Percentiles rank a stretch among this genome's conserved stretches.
phyloP scores from a whole-genome alignment of 1,140 invertebrate species.

The Pollicipes pollicipes region DNA sequence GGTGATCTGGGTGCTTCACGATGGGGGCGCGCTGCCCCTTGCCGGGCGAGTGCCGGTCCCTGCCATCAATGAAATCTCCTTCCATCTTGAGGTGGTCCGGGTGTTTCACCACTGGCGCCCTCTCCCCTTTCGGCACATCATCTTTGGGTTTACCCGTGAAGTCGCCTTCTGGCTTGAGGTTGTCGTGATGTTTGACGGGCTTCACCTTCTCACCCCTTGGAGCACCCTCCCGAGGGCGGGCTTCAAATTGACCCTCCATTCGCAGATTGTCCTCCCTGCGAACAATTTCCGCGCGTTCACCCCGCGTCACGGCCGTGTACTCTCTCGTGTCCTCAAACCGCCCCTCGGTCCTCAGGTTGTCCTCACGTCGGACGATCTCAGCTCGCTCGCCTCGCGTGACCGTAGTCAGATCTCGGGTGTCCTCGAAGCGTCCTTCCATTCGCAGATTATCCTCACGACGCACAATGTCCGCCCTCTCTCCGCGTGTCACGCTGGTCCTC shows the following conservation, averaged over 20 bases:
- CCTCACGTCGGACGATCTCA: slow-evolving; percentile 29
- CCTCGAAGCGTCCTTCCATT: slow-evolving; percentile 40
- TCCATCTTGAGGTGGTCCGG: slow-evolving; percentile 38
- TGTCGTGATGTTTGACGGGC: too few relatives aligned
- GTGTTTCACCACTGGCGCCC: slow-evolving; percentile 26
- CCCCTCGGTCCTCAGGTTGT: slow-evolving; percentile 34
- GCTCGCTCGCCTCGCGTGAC: slow-evolving; percentile 25
- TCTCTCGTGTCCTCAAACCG: slow-evolving; percentile 15
- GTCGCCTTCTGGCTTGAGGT: neutral
- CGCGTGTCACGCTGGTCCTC: too few relatives aligned
- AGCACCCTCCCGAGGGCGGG: too few relatives aligned
- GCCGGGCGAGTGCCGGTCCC: slow-evolving; percentile 6
- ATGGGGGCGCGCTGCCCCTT: slow-evolving; percentile 25
- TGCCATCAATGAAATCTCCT: slow-evolving; percentile 33
- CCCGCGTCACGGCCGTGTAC: slow-evolving; percentile 8
- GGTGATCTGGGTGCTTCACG: slow-evolving; percentile 22
- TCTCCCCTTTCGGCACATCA: slow-evolving; percentile 23
- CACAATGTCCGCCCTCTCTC: too few relatives aligned
- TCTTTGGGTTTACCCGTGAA: neutral
- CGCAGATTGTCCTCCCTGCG: slow-evolving; percentile 18
- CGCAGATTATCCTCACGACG: slow-evolving; percentile 32
- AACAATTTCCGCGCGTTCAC: slow-evolving; percentile 17
- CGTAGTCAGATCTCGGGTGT: slow-evolving; percentile 11
- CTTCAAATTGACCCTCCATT: slow-evolving; percentile 23
- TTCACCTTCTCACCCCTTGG: too few relatives aligned